These are phyloP conservation scores for Drosophila helvetica DNA, from an alignment of 2,888 invertebrate species.

Conservation along the genomic window DNA sequence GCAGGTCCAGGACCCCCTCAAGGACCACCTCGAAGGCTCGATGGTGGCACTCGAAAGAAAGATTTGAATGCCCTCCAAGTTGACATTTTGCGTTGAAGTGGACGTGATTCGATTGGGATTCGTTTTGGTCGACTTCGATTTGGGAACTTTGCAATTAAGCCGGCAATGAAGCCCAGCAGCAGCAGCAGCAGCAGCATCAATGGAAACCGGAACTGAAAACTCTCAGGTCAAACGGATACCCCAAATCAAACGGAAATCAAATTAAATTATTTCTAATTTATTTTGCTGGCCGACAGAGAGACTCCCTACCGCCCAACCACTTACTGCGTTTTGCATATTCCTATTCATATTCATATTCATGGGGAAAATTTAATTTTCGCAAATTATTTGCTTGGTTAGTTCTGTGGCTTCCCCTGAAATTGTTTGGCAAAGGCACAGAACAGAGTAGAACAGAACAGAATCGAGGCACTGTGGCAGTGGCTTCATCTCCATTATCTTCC, in stretches of 20 bases:
- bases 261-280: slow-evolving; percentile 72
- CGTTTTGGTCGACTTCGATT: slow-evolving; percentile 50
- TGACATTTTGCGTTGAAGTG: slow-evolving; percentile 73
- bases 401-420: slow-evolving; percentile 74
- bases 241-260: slow-evolving; percentile 56
- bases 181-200: no score
- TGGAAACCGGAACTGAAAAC: slow-evolving; percentile 39
- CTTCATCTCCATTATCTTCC: slow-evolving; percentile 74
- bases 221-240: slow-evolving; percentile 16
- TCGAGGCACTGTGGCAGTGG: slow-evolving; percentile 27
- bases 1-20: slow-evolving; percentile 9
- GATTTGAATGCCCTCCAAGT: slow-evolving; percentile 74
- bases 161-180: slow-evolving; percentile 58
- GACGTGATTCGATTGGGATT: slow-evolving; percentile 74
- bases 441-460: background rate
- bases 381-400: slow-evolving; percentile 80
- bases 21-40: slow-evolving; percentile 6
- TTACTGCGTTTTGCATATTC: slow-evolving; percentile 27
- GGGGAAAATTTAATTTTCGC: slow-evolving; percentile 72
- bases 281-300: slow-evolving; percentile 12
- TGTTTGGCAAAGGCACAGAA: slow-evolving; percentile 48
- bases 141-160: slow-evolving; percentile 68
- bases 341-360: slow-evolving; percentile 68
- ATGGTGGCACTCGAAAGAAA: slow-evolving; percentile 40
- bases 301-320: no score